Percentiles rank a stretch among this genome's conserved stretches.
Evolutionary conservation across 2,113 vertebrate genomes (phyloP).

Genomic region (Ictalurus furcatus): DNA sequence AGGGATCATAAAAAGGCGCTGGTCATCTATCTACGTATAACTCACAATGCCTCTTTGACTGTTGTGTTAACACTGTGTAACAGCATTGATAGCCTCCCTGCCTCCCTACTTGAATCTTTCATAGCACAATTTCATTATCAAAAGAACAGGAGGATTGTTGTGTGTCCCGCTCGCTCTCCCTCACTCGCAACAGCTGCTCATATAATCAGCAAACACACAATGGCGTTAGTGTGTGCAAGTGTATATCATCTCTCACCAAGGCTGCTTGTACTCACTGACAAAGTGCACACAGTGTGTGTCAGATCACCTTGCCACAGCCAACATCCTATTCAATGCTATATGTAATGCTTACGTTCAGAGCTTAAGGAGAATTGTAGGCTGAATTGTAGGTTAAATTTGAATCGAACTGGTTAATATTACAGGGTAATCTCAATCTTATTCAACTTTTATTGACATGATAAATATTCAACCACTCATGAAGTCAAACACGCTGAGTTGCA

Average conservation of each 20-base stretch:
- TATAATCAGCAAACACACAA: neutral
- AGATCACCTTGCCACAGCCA: neutral
- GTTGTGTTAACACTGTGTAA: neutral
- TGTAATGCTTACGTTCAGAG: neutral
- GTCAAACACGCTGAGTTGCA: neutral
- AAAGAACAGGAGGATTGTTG: neutral
- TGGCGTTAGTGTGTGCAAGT: conserved; percentile 28
- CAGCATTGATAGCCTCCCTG: neutral
- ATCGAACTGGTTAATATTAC: neutral
- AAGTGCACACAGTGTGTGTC: neutral
- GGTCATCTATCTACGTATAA: neutral
- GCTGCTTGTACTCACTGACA: neutral
- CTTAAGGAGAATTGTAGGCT: neutral
- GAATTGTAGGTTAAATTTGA: neutral
- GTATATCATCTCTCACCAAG: conserved; percentile 5
- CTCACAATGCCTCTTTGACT: neutral
- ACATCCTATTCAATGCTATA: neutral
- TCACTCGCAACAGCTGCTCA: conserved; percentile 13
- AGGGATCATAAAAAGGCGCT: neutral
- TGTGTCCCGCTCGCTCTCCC: neutral
- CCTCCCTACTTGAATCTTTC: neutral
- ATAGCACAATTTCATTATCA: conserved; percentile 24
- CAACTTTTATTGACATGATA: neutral
- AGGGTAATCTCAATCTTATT: neutral
- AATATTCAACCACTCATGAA: neutral